These are phyloP conservation scores for Hycleus cichorii DNA, from an alignment of 1,140 invertebrate genomes.

Conservation along the genomic window DNA sequence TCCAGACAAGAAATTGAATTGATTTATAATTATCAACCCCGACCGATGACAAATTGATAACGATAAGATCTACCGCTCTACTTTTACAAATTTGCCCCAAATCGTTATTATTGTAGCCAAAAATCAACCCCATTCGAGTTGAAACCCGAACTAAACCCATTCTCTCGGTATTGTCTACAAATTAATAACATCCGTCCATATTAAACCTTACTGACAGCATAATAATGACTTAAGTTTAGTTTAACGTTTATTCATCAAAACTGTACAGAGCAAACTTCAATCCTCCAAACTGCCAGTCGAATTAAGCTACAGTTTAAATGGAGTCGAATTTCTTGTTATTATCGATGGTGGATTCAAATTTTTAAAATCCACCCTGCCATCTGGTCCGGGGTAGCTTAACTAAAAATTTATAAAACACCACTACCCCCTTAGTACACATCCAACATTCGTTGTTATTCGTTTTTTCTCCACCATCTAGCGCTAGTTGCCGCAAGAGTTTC, in stretches of 20 bases:
- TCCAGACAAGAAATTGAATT: constrained; percentile 6
- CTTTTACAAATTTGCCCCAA: no score
- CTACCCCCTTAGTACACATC: no score
- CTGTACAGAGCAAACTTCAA: no score
- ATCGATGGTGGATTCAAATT: background rate
- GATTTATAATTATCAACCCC: constrained; percentile 9
- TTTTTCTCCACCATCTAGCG: constrained; percentile 32
- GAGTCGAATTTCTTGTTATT: no score
- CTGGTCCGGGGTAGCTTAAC: constrained; percentile 25
- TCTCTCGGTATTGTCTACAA: no score
- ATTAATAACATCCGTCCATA: no score
- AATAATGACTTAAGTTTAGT: background rate
- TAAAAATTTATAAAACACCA: constrained; percentile 21
- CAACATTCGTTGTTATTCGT: constrained; percentile 16
- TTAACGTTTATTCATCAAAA: background rate
- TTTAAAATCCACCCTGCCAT: constrained; percentile 18
- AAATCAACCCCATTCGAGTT: no score
- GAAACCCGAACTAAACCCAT: no score
- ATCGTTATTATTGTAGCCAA: no score
- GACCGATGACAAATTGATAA: constrained; percentile 5
- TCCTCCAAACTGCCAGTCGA: no score
- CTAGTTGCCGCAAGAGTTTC: constrained; percentile 27
- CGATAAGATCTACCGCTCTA: no score
- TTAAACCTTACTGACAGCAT: background rate
- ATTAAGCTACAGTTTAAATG: no score